These are phyloP conservation scores for Sander vitreus DNA, from an alignment of 2,113 vertebrate genomes.

Conservation along the genomic window DNA sequence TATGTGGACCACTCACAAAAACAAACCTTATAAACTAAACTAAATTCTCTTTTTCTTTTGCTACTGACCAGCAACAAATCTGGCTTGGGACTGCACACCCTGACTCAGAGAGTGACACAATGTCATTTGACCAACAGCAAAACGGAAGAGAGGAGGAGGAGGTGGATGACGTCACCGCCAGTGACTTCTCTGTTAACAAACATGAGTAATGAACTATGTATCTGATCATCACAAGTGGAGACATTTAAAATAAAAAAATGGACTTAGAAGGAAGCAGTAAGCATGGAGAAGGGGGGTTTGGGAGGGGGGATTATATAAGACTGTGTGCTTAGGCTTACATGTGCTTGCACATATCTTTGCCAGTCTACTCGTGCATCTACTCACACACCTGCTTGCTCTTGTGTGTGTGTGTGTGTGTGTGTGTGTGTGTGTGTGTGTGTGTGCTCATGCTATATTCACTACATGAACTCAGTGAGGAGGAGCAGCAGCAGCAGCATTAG, in stretches of 20 bases:
- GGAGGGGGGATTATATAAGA: constrained; percentile 40
- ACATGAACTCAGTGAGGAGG: constrained; percentile 27
- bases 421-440: neutral
- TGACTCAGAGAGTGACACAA: constrained; percentile 66
- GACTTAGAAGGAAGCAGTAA: constrained; percentile 5
- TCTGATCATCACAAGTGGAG: constrained; percentile 42
- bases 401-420: constrained; percentile 12
- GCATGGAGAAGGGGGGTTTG: neutral
- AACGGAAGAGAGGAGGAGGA: constrained; percentile 39
- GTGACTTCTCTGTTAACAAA: constrained; percentile 60
- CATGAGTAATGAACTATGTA: constrained; percentile 43
- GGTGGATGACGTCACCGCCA: constrained; percentile 59
- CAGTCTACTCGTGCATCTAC: constrained; percentile 7
- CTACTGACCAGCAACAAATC: constrained; percentile 24
- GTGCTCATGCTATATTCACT: neutral
- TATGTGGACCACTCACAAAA: neutral
- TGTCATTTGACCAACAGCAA: constrained; percentile 59
- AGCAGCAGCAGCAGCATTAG: constrained; percentile 35
- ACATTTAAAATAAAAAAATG: constrained; percentile 3
- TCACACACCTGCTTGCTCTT: neutral
- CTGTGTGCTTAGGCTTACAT: constrained; percentile 8
- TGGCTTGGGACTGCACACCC: constrained; percentile 34
- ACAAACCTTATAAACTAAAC: neutral
- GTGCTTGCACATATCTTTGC: constrained; percentile 7
- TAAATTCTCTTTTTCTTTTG: neutral